Evolutionary conservation across 1,140 invertebrate genomes (phyloP), one percentile per base, ranked within the genome.

Genomic region (Pomacea maculata): DNA sequence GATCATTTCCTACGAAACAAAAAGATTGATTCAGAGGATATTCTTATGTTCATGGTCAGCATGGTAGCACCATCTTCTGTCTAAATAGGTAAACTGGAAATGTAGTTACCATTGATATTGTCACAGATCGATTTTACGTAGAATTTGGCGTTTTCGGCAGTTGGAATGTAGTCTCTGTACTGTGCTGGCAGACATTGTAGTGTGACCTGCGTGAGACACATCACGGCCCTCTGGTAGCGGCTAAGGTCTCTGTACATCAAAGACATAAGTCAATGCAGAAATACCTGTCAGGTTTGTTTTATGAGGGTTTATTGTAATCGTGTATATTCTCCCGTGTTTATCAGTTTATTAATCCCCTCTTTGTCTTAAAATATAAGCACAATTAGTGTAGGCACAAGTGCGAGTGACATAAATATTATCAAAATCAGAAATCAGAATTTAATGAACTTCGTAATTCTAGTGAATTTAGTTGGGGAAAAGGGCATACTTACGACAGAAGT

Each of bases 131-230:
- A 21, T 64, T 52, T 29, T 63, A 76, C 4, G 19, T 64, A 10
- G 52, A 3, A 5, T 17, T 7, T 14, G 21, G 45, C 9, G 17
- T 34, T 63, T 57, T 63, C 25, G 7, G 55, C 1, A 63, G 14
- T 15, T 17, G 75, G 75, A 7, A 65, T 34, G 25, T 76, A 76
- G 75, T 64, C 61, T 63, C 64, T 76, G 25, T 64, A 76, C 17
- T 34, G 61, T 11, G 19, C n/a, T 6, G 75, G 75, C 75, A 76
- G 63, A 54, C 75, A 76, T 29, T 76, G 55, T 21, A n/a, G 75
- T 19, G 1, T 5, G 9, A 64, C 61, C 7, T 76, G 57, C 55
- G 64, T 64, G 75, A 5, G 29, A 63, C 75, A 76, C 54, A 17
- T 5, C 57, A 76, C 11, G 1, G 57, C 75, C 10, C 57, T 21